phyloP scores from a whole-genome alignment of 2,113 vertebrate species.

The Nothocercus julius region DNA sequence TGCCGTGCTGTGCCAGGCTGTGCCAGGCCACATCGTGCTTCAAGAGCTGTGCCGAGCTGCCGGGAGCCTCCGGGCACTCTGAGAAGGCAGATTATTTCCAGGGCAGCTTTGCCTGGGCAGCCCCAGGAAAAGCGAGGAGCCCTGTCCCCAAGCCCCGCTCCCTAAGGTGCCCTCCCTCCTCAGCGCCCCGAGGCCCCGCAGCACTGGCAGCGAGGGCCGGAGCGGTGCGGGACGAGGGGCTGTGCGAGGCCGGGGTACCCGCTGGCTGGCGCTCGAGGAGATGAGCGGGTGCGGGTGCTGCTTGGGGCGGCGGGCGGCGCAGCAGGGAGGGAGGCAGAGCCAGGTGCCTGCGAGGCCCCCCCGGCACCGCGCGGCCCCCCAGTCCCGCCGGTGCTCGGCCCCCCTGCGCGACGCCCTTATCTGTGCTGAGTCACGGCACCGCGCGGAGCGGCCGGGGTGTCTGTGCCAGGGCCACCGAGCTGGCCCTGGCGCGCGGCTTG shows the following conservation, averaged over 20 bases:
- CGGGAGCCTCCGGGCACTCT: not conserved
- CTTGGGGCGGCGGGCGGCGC: not conserved
- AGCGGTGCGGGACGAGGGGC: not conserved
- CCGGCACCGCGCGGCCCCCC: no score
- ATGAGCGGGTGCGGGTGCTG: no score
- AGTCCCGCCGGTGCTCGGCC: not conserved
- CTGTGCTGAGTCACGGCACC: slow-evolving; percentile 47
- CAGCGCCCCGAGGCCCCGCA: accelerated
- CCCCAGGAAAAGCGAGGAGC: not conserved
- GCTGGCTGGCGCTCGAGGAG: no score
- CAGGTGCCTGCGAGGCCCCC: no score
- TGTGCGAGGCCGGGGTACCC: no score
- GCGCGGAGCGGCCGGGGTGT: no score
- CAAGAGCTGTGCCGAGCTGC: accelerated
- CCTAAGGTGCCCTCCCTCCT: not conserved
- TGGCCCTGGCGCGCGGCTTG: no score
- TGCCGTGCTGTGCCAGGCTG: not conserved
- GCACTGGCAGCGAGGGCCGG: not conserved
- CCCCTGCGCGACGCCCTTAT: not conserved
- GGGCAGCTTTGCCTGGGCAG: not conserved
- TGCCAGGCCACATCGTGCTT: no score
- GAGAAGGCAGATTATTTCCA: not conserved
- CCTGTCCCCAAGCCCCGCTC: not conserved
- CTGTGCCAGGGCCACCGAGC: no score
- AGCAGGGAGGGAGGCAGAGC: no score